Base-by-base conservation (phyloP, 2,113 vertebrate species). In the Pogona vitticeps region DNA sequence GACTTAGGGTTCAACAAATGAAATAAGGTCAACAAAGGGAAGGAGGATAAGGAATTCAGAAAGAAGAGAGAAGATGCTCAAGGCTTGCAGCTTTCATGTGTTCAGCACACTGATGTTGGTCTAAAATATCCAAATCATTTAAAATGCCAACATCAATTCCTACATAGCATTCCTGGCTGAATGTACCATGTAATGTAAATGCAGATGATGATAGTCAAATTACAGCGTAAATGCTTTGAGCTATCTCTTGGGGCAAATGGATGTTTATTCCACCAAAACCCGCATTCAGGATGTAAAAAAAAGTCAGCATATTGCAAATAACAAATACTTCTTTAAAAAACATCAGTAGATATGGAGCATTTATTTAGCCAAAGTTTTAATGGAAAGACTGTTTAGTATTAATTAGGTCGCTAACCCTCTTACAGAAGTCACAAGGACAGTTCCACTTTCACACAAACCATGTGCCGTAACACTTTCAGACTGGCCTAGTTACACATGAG, bases 331-430 rank as follows among this genome's bases (percentile, higher is more conserved):
- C 1, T 59, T 59, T 81, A 3, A 31, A 40, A 7, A 76, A 52
- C 21, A 81, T 42, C 1, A 0, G 7, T 71, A 33, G 6, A 0
- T 0, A 2, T 17, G 0, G 0, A 38, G 28, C 33, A 88, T 88
- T 81, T 38, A 76, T 17, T 18, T 38, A 23, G 42, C n/a, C 31
- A 75, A 6, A 36, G 20, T 46, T 73, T 75, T 68, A 17, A 61
- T 0, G 0, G 72, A 1, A 40, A 68, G 61, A 14, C 6, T 46
- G 70, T 42, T 23, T 58, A 36, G 28, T 5, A 70, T 56, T 67
- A n/a, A 67, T 76, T 76, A 59, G 71, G 42, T 33, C 33, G n/a
- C 42, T 76, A 1, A 23, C 17, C 18, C 18, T 70, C 42, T 58
- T 76, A 15, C 59, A 76, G 31, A 63, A 65, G 36, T 31, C 6